Conservation (phyloP, 2,113 vertebrate species). For the Ranitomeya variabilis region DNA sequence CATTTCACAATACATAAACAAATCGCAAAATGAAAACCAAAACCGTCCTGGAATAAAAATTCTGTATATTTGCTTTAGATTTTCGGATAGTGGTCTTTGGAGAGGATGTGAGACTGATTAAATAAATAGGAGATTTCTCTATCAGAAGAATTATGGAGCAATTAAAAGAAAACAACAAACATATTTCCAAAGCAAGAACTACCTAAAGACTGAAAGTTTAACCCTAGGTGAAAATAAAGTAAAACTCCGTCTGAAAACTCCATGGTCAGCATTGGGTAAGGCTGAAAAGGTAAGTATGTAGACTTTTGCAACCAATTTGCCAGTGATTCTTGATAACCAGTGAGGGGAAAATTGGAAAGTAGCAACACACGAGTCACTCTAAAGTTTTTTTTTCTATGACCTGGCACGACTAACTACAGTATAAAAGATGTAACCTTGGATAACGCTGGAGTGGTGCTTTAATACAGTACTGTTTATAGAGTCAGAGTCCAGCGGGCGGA, state of each 20-base stretch:
- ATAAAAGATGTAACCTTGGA: too few species aligned
- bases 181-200: neutral
- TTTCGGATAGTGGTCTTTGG: constrained; percentile 45
- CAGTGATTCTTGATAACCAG: too few species aligned
- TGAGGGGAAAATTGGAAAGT: too few species aligned
- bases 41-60: constrained; percentile 11
- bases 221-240: neutral
- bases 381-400: too few species aligned
- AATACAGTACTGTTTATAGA: too few species aligned
- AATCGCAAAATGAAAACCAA: constrained; percentile 55
- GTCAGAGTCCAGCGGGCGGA: too few species aligned
- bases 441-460: too few species aligned
- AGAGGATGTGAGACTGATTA: constrained; percentile 51
- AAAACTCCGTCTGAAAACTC: neutral
- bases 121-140: constrained; percentile 34
- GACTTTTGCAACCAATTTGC: neutral
- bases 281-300: neutral
- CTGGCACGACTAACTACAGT: too few species aligned
- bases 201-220: neutral
- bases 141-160: neutral
- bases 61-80: constrained; percentile 55
- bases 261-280: neutral
- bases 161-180: constrained; percentile 29
- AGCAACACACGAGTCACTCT: too few species aligned
- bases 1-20: constrained; percentile 55